Base-by-base conservation (phyloP, 2,888 invertebrate genomes). In the Mesorhabditis spiculigera region DNA sequence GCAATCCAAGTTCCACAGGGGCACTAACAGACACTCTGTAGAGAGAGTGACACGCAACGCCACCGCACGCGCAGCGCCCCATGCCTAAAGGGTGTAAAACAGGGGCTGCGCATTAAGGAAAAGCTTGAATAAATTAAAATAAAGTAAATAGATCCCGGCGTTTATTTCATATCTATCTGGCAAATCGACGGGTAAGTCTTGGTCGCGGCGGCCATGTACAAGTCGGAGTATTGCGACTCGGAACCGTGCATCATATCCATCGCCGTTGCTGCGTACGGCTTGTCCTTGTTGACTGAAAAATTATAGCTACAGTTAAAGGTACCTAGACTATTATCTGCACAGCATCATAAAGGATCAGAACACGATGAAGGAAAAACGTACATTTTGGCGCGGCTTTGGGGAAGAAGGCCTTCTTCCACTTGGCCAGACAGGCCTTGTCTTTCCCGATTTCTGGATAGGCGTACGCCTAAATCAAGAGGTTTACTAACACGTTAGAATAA, bases 201-300 rank as follows among this genome's bases (percentile, higher is more conserved):
- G 58, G 8, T 50, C n/a, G 58, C 10, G n/a, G 58, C 8, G n/a
- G 58, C n/a, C n/a, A 50, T 10, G 10, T n/a, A 50, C n/a, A 50
- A n/a, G n/a, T 50, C 58, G 58, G 58, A n/a, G n/a, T 50, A 50
- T 10, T 10, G n/a, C 8, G n/a, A 13, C n/a, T 50, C 58, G 8
- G 58, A 50, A n/a, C 58, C 58, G 58, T 50, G n/a, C 58, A 13
- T 50, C 58, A 50, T 50, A n/a, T 50, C n/a, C 58, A 50, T 50
- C 58, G n/a, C 58, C 8, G 8, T 50, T 1, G n/a, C 58, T 10
- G n/a, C 58, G 58, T 50, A 50, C 58, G 58, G 58, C 10, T 10
- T 50, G 8, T 50, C n/a, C 10, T 13, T n/a, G n/a, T 50, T 50
- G n/a, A 50, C 58, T 50, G n/a, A 50, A 50, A 50, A n/a, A n/a